Evolutionary conservation across 1,140 invertebrate species (phyloP), one percentile per base, ranked within the genome.

Genomic region (Carcinoscorpius rotundicauda): DNA sequence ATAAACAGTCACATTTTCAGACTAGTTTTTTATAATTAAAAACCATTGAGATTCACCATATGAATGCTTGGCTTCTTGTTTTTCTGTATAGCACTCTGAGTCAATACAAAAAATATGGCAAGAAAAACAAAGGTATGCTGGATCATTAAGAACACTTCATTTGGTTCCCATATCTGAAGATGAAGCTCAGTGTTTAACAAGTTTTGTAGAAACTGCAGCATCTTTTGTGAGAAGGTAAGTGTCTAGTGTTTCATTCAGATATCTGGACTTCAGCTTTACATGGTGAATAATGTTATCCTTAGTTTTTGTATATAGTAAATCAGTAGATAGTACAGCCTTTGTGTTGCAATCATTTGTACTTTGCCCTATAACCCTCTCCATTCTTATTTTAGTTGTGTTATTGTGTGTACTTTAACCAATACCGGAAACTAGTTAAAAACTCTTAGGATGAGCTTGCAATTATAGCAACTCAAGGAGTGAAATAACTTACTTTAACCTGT

Each of bases 71-170:
- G 29, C 29, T 29, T 29, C 29, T 29, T 29, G 29, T 29, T 29
- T 29, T 29, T 29, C 29, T 29, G 29, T 29, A 29, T 29, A 29
- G 29, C 29, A 29, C 2, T 29, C 29, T 29, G 29, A 29, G 29
- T 87, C 87, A 56, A 91, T 91, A 4, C 77, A 97, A 49, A 87
- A 87, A 81, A 81, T 86, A 0, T 97, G 93, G 93, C 91, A 96
- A 73, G 93, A 97, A 76, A 97, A 96, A 74, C 92, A 94, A 74
- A 83, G 83, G 5, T 11, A 4, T 61, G 55, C 52, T 49, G 63
- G 55, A 29, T 53, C 58, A 56, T 61, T 49, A 50, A 56, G 64
- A 9, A 62, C 62, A 11, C 57, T 68, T 49, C 68, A 77, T 77
- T 66, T 75, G 61, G 75, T 80, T 4, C 74, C 84, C 4, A 81